Evolutionary conservation across 2,113 vertebrate species (phyloP), one percentile per base, ranked within the genome.

Genomic region (Bucco capensis): DNA sequence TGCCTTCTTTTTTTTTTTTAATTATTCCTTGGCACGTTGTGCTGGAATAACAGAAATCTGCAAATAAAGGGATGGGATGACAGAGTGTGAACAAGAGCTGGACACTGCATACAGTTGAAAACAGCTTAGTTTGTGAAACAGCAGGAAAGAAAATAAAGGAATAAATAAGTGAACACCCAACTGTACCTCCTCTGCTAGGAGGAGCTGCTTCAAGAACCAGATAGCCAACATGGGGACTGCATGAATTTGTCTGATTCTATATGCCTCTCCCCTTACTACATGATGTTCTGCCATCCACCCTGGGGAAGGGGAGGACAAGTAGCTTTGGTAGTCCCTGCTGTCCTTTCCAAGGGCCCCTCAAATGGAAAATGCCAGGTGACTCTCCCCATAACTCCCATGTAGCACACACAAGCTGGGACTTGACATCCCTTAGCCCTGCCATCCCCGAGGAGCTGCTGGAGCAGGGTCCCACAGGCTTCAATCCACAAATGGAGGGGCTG

Each of bases 31-130:
- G 88, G 37, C 40, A 57, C 6, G 46, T 10, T 76, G 37, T 44
- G 27, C 81, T 85, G 62, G 70, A 90, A 66, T 70, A 79, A 94
- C 70, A 72, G 23, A 62, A 79, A 61, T 73, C 37, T 82, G 33
- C 18, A 75, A 38, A 60, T 62, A 62, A 89, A 62, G 17, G 42
- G 12, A 14, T 70, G 70, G 76, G 44, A 62, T 4, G 25, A 46
- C 17, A n/a, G 10, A 90, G 22, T 15, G 17, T 17, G 42, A 47
- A 14, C 10, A n/a, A 74, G 27, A 58, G 22, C 31, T 77, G 86
- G 61, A 40, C 11, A 35, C 35, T 35, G 38, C 3, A 65, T 2
- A 19, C 64, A 49, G 10, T 2, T 67, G 53, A 19, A 40, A 90
- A 69, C 49, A 40, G 25, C 44, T 56, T 15, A 33, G 37, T 33